Base-by-base conservation (phyloP, 2,888 invertebrate species). In the Andrena hattorfiana region DNA sequence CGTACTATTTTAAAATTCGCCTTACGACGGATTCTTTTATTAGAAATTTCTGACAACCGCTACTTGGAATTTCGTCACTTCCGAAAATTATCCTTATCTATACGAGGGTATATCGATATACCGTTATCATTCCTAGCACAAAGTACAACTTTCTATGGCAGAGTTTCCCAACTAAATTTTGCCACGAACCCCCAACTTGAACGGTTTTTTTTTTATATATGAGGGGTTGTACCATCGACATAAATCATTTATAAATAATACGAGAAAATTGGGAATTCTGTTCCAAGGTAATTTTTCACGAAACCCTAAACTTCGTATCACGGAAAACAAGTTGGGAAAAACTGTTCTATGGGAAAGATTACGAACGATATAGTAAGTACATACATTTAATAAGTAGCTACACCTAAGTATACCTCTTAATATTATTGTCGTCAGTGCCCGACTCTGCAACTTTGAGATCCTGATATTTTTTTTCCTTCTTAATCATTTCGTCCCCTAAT, bases 351-450 rank as follows among this genome's bases (percentile, higher is more conserved):
- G 28, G 60, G n/a, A 69, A 70, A 69, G 20, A 0, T 30, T 72
- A 64, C 74, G 69, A 66, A 63, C 51, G 72, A 82, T 64, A 84
- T 85, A n/a, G n/a, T n/a, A 85, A 85, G 84, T 85, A 85, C 84
- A 82, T 84, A 80, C 72, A 67, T 80, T 84, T 73, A 84, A 75
- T 84, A 85, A 85, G 85, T 85, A 84, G 72, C 79, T 84, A 84
- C 35, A 82, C 75, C 75, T 82, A 82, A 75, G 77, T 75, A 70
- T 75, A 71, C 63, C 20, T 35, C 60, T 70, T 78, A 62, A 59
- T 74, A 48, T 85, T 69, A 85, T 73, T 72, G 71, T 30, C 66
- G 74, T 28, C 60, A 59, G 30, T 28, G 26, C 42, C 71, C 32
- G 59, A 70, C 16, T 77, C 60, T 73, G 66, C 54, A 63, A 48